Evolutionary conservation across 2,797 vertebrate genomes (phyloP), one percentile per base, ranked within the genome.

Genomic region (Myotis myotis): DNA sequence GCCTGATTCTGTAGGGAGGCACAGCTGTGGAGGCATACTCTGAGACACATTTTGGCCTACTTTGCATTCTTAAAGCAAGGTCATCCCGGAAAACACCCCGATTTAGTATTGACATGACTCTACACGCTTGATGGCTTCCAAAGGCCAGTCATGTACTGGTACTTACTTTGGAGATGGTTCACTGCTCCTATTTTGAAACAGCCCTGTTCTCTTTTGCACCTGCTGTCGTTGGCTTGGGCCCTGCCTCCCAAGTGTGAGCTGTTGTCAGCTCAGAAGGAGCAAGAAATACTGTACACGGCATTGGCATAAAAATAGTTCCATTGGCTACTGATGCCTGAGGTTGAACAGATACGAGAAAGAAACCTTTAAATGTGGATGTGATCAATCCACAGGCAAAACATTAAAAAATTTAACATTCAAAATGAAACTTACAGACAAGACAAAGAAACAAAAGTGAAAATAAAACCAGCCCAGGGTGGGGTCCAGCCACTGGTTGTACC

Each of bases 31-130:
- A 75, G 85, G 88, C 96, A 93, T 28, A 4, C 0, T 9, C 0
- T 13, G 13, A 47, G 3, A 82, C 84, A 47, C 60, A 2, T 47
- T 71, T 87, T 87, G 88, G 80, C 74, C 55, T 95, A 3, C 74
- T 96, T 95, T 88, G 70, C 90, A 92, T 92, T 95, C 92, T 95
- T 87, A 47, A 94, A 92, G 72, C 87, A 94, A 95, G 91, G 33
- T 82, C 80, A 87, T 95, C 89, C 64, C 91, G 88, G 86, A 96
- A 94, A 82, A 89, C 84, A 94, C 80, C 49, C 44, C 33, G 19
- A 25, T 80, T 87, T 66, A 36, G 84, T 85, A 72, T 80, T 93
- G 84, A 51, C 2, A 8, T 88, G 74, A 64, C 70, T 86, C 51
- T 79, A 64, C 71, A 84, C 2, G 55, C 75, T 57, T 49, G 83